phyloP scores from a whole-genome alignment of 2,888 invertebrate genomes.

The Aleiodes testaceus region DNA sequence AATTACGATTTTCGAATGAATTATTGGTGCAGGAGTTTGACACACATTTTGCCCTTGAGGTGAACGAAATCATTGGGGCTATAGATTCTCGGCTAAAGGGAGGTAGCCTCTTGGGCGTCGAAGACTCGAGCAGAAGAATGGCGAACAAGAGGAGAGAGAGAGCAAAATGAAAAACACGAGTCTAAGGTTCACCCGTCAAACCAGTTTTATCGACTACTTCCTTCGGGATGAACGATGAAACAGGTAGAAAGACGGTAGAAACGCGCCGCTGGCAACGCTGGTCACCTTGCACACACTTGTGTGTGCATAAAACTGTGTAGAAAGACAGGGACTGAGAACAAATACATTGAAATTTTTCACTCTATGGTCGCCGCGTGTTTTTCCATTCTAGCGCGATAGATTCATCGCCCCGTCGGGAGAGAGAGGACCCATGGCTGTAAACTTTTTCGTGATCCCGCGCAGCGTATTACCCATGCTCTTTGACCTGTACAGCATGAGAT shows the following conservation, averaged over 20 bases:
- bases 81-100: neutral
- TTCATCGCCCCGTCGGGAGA: neutral
- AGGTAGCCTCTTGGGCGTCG: conserved; percentile 36
- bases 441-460: conserved; percentile 46
- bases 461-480: conserved; percentile 52
- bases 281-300: conserved; percentile 38
- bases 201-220: conserved; percentile 71
- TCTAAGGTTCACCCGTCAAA: conserved; percentile 67
- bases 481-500: conserved; percentile 40
- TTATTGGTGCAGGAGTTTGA: conserved; percentile 14
- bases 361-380: neutral
- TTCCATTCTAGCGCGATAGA: conserved; percentile 8
- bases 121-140: conserved; percentile 3
- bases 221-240: conserved; percentile 56
- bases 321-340: conserved; percentile 3
- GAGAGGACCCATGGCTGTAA: conserved; percentile 23
- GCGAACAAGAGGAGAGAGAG: conserved; percentile 38
- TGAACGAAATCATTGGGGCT: conserved; percentile 13
- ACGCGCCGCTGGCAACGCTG: conserved; percentile 39
- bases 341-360: conserved; percentile 45
- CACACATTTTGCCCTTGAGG: conserved; percentile 43
- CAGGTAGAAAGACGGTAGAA: conserved; percentile 49
- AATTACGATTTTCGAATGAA: conserved; percentile 26
- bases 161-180: conserved; percentile 22
- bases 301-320: conserved; percentile 9